Evolutionary conservation across 2,888 invertebrate genomes (phyloP), one percentile per base, ranked within the genome.

Genomic region (Podabrus alpinus): DNA sequence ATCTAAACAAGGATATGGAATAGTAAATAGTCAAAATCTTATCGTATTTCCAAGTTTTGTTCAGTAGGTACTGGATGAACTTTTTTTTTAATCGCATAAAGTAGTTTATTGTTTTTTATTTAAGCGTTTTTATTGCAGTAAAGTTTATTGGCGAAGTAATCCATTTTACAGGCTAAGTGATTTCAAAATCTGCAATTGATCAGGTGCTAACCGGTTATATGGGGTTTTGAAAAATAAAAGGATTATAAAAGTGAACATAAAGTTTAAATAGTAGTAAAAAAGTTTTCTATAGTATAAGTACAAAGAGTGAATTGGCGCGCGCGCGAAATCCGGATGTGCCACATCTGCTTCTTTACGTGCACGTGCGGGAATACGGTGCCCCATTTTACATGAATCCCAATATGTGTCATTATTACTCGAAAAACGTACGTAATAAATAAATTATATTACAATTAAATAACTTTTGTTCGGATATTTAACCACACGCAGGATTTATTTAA

Each of bases 321-420:
- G 77, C 77, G 77, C 73, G 72, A 74, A 75, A 75, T 77, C 75
- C 76, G 74, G 73, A 79, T 80, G 80, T 79, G 80, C 80, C 74
- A 80, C 80, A 80, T 80, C 80, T 80, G 80, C 79, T 76, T 78
- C 76, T 68, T 73, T 68, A 77, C 68, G 71, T 77, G 75, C 80
- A 80, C 80, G 80, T 80, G 80, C 78, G 71, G 19, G 59, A 72
- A 68, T 72, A 71, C 17, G 25, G 66, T 72, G 66, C 66, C 66
- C 59, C 62, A 62, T 70, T 69, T 61, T 70, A 74, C 71, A 25
- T 13, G 45, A 21, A 74, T 69, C 70, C 60, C 68, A 69, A 71
- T 76, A 60, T 67, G 59, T 59, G 25, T 68, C 66, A 74, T 74
- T 71, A 74, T 71, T 68, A 64, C 9, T 64, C 13, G 21, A 64